Evolutionary conservation across 2,888 invertebrate genomes (phyloP).

Genomic region (Eledona agricola): DNA sequence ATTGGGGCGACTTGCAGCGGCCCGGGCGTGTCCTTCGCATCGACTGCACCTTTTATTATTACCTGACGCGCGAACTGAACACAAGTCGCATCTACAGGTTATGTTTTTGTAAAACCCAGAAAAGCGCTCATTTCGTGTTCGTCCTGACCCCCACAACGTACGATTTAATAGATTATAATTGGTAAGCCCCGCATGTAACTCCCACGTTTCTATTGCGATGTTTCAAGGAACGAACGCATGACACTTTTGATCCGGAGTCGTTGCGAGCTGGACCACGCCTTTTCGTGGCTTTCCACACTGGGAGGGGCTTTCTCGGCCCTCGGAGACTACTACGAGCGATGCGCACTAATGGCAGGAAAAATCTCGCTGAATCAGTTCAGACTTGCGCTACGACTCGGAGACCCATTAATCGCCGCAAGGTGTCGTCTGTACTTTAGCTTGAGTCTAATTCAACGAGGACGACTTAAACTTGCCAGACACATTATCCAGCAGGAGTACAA

Average conservation of each 20-base stretch:
- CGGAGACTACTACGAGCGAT: constrained; percentile 84
- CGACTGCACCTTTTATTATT: constrained; percentile 54
- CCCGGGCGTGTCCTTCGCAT: constrained; percentile 17
- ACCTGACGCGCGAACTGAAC: constrained; percentile 53
- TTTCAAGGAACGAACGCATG: constrained; percentile 65
- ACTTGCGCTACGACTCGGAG: constrained; percentile 82
- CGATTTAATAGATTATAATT: constrained; percentile 75
- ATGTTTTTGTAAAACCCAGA: constrained; percentile 17
- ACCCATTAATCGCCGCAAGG: constrained; percentile 81
- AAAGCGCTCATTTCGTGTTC: constrained; percentile 50
- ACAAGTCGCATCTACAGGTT: constrained; percentile 45
- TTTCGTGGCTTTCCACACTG: constrained; percentile 95
- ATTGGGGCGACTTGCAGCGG: background rate
- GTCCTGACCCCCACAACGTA: constrained; percentile 67
- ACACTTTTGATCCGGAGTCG: constrained; percentile 67
- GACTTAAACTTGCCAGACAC: constrained; percentile 69
- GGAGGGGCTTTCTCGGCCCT: constrained; percentile 97
- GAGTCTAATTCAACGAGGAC: constrained; percentile 85
- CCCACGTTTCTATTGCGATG: constrained; percentile 8
- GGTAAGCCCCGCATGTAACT: constrained; percentile 63
- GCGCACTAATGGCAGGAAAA: constrained; percentile 87
- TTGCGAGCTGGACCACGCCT: constrained; percentile 81
- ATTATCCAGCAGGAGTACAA: constrained; percentile 69
- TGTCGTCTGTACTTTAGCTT: constrained; percentile 89
- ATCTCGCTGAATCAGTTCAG: constrained; percentile 86